A percentile compares a stretch with the other conserved stretches of the same genome.
phyloP scores from a whole-genome alignment of 2,113 vertebrate species.

The Leucopsar rothschildi region DNA sequence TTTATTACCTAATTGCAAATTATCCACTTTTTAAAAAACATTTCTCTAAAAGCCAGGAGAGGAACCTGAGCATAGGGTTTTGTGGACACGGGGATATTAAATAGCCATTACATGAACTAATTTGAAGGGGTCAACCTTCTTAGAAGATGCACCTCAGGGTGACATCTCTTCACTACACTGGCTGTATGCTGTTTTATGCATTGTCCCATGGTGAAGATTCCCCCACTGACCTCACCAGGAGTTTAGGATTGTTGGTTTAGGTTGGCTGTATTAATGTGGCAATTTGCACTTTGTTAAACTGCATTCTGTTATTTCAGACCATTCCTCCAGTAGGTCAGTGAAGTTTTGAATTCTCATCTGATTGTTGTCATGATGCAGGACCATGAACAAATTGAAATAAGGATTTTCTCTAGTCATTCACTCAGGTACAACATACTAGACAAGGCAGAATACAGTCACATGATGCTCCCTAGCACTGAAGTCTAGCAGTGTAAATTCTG shows the following conservation, averaged over 20 bases:
- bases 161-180: background rate
- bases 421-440: background rate
- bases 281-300: background rate
- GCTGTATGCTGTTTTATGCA: accelerated
- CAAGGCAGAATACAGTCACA: background rate
- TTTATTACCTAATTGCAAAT: background rate
- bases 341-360: background rate
- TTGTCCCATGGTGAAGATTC: accelerated
- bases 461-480: background rate
- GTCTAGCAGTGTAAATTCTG: background rate
- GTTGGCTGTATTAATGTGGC: background rate
- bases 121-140: background rate
- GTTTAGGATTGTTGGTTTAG: background rate
- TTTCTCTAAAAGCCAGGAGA: background rate
- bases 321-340: background rate
- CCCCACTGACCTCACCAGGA: background rate
- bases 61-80: background rate
- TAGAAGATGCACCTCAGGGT: background rate
- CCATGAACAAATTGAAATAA: background rate
- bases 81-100: background rate
- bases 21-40: background rate
- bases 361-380: background rate
- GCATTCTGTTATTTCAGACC: background rate
- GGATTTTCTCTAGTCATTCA: background rate
- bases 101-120: background rate